Evolutionary conservation across 2,797 vertebrate genomes (phyloP).

Genomic region (Gorsachius magnificus): DNA sequence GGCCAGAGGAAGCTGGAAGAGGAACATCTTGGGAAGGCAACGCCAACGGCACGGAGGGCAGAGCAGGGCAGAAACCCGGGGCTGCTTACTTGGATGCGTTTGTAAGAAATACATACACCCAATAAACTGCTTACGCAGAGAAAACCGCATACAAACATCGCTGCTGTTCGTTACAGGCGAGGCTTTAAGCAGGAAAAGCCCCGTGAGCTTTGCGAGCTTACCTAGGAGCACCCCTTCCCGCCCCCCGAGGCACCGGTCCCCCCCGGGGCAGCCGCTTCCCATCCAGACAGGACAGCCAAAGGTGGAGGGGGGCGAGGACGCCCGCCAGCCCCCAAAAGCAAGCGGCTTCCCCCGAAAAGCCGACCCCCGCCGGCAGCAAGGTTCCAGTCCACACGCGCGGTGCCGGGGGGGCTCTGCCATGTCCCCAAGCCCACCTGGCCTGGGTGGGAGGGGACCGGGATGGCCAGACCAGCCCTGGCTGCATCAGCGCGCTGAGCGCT

Average conservation of each 20-base stretch:
- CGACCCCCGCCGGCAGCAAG: background rate
- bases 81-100: background rate
- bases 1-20: background rate
- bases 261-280: background rate
- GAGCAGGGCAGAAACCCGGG: background rate
- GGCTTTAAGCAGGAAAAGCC: background rate
- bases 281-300: background rate
- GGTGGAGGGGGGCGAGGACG: background rate
- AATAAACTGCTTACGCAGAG: background rate
- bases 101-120: background rate
- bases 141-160: background rate
- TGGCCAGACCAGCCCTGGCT: background rate
- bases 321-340: background rate
- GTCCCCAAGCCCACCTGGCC: background rate
- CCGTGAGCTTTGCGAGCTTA: background rate
- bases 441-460: background rate
- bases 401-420: background rate
- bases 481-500: background rate
- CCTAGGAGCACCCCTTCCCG: background rate
- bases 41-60: fast-evolving
- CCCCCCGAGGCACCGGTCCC: background rate
- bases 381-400: background rate
- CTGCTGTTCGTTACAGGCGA: background rate
- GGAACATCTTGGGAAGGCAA: background rate
- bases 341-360: background rate